phyloP scores from a whole-genome alignment of 2,888 invertebrate species.

The Cheilosia impressa region DNA sequence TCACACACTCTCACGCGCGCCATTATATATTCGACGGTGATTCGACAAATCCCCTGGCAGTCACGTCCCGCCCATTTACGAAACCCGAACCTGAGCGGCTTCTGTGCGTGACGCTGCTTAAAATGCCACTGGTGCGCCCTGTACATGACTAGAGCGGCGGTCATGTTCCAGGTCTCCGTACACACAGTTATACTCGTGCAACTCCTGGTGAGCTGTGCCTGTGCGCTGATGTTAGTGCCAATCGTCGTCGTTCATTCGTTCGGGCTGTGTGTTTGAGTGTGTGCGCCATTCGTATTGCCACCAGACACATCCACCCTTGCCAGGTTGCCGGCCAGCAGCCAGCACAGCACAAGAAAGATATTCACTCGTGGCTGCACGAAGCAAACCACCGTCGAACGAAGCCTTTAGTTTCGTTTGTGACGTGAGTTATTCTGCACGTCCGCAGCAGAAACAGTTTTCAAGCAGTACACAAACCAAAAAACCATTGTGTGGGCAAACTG shows the following conservation, averaged over 20 bases:
- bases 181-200: slow-evolving; percentile 67
- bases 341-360: slow-evolving; percentile 33
- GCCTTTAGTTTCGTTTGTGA: slow-evolving; percentile 84
- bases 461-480: slow-evolving; percentile 47
- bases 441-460: slow-evolving; percentile 73
- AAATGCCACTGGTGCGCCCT: slow-evolving; percentile 84
- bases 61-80: slow-evolving; percentile 85
- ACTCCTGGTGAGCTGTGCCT: slow-evolving; percentile 27
- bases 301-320: slow-evolving; percentile 66
- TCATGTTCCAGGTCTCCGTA: slow-evolving; percentile 80
- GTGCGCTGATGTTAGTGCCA: slow-evolving; percentile 36
- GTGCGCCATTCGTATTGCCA: slow-evolving; percentile 49
- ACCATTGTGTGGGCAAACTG: slow-evolving; percentile 42
- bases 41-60: slow-evolving; percentile 80
- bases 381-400: slow-evolving; percentile 67
- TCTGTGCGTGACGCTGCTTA: slow-evolving; percentile 84
- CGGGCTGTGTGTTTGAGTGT: slow-evolving; percentile 28
- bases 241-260: slow-evolving; percentile 76
- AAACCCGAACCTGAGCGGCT: slow-evolving; percentile 78
- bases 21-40: slow-evolving; percentile 77
- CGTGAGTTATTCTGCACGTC: slow-evolving; percentile 84
- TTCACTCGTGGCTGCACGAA: slow-evolving; percentile 71
- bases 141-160: slow-evolving; percentile 83
- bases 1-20: slow-evolving; percentile 67
- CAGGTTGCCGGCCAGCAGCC: slow-evolving; percentile 45